Percentiles rank a stretch among this genome's conserved stretches.
Evolutionary conservation across 2,888 invertebrate species (phyloP).

Genomic region (Eilema sororculum): DNA sequence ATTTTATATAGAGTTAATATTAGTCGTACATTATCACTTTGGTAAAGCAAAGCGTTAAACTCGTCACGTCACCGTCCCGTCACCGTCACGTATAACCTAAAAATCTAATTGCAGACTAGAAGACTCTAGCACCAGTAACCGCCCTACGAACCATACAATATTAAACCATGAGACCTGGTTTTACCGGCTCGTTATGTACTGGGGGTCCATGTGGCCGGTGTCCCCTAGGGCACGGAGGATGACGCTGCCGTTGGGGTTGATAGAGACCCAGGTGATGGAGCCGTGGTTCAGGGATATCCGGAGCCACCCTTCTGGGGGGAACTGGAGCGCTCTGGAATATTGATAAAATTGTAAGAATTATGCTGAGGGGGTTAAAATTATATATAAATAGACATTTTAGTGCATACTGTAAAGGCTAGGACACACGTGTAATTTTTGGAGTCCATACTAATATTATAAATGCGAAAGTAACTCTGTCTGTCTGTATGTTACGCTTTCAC

Average conservation of each 20-base stretch:
- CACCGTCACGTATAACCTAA: not conserved
- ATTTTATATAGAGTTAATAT: not conserved
- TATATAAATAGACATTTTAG: too few relatives aligned
- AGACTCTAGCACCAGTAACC: constrained; percentile 28
- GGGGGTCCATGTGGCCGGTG: constrained; percentile 95
- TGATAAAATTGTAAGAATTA: not conserved
- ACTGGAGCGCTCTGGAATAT: constrained; percentile 94
- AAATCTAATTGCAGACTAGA: not conserved
- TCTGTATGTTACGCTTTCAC: too few relatives aligned
- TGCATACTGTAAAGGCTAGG: too few relatives aligned
- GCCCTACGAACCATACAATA: constrained; percentile 28
- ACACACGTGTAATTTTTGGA: too few relatives aligned
- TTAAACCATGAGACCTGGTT: constrained; percentile 50
- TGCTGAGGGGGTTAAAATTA: not conserved
- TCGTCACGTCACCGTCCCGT: not conserved
- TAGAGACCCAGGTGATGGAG: constrained; percentile 96
- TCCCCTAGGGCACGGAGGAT: constrained; percentile 94
- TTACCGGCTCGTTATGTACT: constrained; percentile 89
- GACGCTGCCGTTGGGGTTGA: constrained; percentile 95
- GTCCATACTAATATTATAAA: too few relatives aligned
- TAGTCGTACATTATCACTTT: not conserved
- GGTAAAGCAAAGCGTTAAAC: not conserved
- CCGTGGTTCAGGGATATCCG: constrained; percentile 96
- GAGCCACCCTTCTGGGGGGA: constrained; percentile 99
- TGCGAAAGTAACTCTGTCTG: too few relatives aligned